Conservation (phyloP, 2,113 vertebrate genomes). For the Nothocercus julius region DNA sequence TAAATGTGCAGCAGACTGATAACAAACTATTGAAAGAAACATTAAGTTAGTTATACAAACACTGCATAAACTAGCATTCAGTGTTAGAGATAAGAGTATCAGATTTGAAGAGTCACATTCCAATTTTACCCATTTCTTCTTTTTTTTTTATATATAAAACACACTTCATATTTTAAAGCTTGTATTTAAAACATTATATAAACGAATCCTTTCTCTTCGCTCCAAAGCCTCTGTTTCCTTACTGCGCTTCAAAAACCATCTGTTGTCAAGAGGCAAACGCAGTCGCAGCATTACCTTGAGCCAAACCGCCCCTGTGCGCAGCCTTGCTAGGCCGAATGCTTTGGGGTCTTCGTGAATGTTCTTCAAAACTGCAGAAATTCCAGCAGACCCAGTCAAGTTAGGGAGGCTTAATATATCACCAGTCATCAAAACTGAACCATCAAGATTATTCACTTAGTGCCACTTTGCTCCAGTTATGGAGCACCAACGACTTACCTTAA, state of each 20-base stretch:
- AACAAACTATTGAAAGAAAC: rapidly evolving
- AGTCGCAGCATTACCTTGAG: background rate
- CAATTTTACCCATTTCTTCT: background rate
- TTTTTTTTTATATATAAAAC: background rate
- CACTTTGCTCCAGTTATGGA: background rate
- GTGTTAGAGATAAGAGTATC: rapidly evolving
- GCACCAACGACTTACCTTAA: background rate
- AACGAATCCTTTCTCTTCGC: background rate
- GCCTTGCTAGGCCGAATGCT: rapidly evolving
- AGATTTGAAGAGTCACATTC: background rate
- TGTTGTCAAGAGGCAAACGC: background rate
- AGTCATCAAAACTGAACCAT: rapidly evolving
- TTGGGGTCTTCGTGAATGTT: rapidly evolving
- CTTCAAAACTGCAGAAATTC: background rate
- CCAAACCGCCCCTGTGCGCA: background rate
- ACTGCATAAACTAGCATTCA: background rate
- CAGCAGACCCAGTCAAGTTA: background rate
- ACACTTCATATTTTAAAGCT: background rate
- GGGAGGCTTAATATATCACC: background rate
- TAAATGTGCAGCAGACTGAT: rapidly evolving
- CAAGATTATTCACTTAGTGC: background rate
- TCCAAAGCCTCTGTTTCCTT: background rate
- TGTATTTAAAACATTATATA: background rate
- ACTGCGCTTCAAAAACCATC: background rate
- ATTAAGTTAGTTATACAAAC: background rate